Evolutionary conservation across 2,888 invertebrate genomes (phyloP), one percentile per base, ranked within the genome.

Genomic region (Monoplex corrugatus): DNA sequence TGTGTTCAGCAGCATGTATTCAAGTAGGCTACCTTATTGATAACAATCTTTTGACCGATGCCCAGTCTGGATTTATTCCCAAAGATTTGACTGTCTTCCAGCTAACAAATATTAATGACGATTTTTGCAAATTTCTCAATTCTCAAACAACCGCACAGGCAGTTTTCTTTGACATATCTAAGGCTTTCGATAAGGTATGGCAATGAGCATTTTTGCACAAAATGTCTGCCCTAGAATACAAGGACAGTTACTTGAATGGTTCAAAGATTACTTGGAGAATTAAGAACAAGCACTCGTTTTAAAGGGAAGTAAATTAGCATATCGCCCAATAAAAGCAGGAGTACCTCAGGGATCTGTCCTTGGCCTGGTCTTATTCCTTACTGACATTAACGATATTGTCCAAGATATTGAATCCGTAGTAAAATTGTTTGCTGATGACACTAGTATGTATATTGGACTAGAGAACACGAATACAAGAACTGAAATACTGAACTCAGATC

Each of bases 111-210:
- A 45, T 85, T 2, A 57, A 45, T 40, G 68, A 85, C 19, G 40
- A 85, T 63, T 44, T 85, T 63, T 57, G 63, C 19, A 85, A 57
- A 68, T 38, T 2, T 57, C 28, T 80, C 0, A 28, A 43, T 43
- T 43, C 23, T n/a, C 8, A n/a, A 80, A 43, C 28, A 8, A 80
- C 85, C 35, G 28, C 63, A 3, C 68, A 85, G n/a, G 63, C 19
- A 16, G 35, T 68, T 57, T 85, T 44, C 2, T 83, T 83, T 50
- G 83, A 83, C 23, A 40, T 83, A n/a, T 45, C 44, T 19, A 83
- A 83, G 23, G 83, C 63, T 57, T 85, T 85, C 13, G 85, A 57
- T 57, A 63, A 63, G 2, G 85, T 57, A 8, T 38, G 85, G 85
- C 57, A 85, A 38, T 57, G 57, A 32, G 85, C 28, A 1, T 13